A percentile compares a stretch with the other conserved stretches of the same genome.
phyloP scores from a whole-genome alignment of 2,113 vertebrate species.

The Phaetusa simplex region DNA sequence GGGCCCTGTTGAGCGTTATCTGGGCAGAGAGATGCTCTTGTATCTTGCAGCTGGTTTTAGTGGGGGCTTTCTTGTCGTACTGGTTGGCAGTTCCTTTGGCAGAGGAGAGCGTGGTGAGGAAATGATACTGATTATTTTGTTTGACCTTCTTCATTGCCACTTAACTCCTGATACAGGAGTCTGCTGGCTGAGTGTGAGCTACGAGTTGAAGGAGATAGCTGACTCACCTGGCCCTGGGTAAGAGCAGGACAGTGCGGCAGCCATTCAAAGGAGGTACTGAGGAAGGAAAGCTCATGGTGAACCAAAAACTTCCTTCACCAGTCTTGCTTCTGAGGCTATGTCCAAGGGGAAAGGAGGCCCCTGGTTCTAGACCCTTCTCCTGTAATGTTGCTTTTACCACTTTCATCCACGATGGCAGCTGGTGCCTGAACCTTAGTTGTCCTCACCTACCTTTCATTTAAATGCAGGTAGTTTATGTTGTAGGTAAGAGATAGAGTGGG shows the following conservation, averaged over 20 bases:
- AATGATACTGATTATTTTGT: neutral
- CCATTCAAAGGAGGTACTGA: neutral
- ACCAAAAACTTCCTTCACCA: neutral
- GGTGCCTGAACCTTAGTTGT: neutral
- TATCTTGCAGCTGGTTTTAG: neutral
- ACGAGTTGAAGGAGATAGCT: rapidly evolving
- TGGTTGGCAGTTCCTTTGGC: neutral
- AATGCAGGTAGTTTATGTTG: neutral
- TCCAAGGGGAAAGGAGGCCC: neutral
- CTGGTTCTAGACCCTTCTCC: neutral
- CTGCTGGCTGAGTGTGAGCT: neutral
- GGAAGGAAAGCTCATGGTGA: neutral
- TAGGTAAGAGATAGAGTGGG: neutral
- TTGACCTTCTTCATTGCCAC: neutral
- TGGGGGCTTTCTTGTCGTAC: neutral
- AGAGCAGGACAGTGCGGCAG: neutral
- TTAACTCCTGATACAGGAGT: neutral
- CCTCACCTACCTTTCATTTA: neutral
- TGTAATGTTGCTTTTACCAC: rapidly evolving
- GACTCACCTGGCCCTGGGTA: neutral
- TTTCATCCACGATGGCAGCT: neutral
- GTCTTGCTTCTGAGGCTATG: neutral
- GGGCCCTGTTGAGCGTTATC: neutral
- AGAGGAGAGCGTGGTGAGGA: neutral
- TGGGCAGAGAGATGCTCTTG: neutral